phyloP scores from a whole-genome alignment of 2,113 vertebrate species.

The Gallinago undulata region DNA sequence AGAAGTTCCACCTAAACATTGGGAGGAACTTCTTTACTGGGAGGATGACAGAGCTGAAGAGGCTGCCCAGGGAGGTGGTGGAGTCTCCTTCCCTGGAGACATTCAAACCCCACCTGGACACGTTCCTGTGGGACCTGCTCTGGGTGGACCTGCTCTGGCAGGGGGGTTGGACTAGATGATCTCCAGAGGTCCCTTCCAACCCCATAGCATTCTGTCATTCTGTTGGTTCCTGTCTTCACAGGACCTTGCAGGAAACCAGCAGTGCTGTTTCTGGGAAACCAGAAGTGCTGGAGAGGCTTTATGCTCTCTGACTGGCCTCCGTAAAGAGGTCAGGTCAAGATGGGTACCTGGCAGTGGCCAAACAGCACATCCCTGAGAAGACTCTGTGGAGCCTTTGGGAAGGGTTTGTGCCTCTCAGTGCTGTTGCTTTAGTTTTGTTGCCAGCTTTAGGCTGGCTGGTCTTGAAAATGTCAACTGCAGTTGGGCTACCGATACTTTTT shows the following conservation, averaged over 20 bases:
- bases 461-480: background rate
- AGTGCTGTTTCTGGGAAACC: background rate
- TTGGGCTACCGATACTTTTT: rapidly evolving
- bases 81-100: too few relatives aligned
- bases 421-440: background rate
- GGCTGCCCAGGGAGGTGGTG: too few relatives aligned
- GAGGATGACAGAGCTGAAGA: too few relatives aligned
- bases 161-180: too few relatives aligned
- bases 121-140: too few relatives aligned
- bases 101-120: too few relatives aligned
- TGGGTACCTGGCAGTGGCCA: background rate
- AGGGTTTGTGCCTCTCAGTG: background rate
- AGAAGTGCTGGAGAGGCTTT: background rate
- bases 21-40: too few relatives aligned
- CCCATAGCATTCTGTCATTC: too few relatives aligned
- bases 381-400: background rate
- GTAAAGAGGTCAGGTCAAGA: background rate
- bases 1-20: too few relatives aligned
- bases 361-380: background rate
- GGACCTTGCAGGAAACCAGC: background rate
- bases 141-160: too few relatives aligned
- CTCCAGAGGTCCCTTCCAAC: too few relatives aligned
- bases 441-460: background rate
- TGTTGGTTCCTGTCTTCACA: background rate
- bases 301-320: background rate